Percentiles rank a stretch among this genome's conserved stretches.
phyloP scores from a whole-genome alignment of 2,113 vertebrate genomes.

The Sialia sialis region DNA sequence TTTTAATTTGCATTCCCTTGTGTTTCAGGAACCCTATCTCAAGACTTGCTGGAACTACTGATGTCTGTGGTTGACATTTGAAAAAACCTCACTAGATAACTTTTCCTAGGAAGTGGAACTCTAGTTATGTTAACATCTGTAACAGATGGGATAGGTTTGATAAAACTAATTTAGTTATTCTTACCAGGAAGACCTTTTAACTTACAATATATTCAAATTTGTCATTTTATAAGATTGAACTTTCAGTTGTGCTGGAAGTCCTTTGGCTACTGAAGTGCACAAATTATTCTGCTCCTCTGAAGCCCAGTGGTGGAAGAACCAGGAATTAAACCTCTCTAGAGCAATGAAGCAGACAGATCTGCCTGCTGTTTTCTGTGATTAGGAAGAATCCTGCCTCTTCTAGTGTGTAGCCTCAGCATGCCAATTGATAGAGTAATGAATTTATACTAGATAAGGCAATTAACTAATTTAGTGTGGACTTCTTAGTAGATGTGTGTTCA shows the following conservation, averaged over 20 bases:
- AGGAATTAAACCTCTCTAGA: background rate
- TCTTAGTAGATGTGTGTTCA: background rate
- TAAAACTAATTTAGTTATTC: background rate
- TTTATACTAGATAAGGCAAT: constrained; percentile 34
- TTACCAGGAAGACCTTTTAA: background rate
- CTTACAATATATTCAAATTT: background rate
- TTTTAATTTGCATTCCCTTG: background rate
- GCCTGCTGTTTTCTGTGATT: background rate
- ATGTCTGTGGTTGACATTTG: background rate
- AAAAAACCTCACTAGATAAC: background rate
- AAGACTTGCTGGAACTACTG: background rate
- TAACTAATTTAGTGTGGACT: constrained; percentile 14
- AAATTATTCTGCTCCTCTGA: background rate
- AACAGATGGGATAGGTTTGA: background rate
- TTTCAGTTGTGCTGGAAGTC: background rate
- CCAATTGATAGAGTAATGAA: background rate
- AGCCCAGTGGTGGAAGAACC: background rate
- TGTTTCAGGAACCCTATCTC: background rate
- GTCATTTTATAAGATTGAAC: background rate
- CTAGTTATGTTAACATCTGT: too few species aligned
- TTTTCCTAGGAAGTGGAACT: background rate
- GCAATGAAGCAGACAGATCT: background rate
- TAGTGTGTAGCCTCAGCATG: background rate
- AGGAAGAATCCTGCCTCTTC: background rate
- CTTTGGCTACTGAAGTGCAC: background rate